Evolutionary conservation across 1,140 invertebrate genomes (phyloP), one percentile per base, ranked within the genome.

Genomic region (Ips nitidus): DNA sequence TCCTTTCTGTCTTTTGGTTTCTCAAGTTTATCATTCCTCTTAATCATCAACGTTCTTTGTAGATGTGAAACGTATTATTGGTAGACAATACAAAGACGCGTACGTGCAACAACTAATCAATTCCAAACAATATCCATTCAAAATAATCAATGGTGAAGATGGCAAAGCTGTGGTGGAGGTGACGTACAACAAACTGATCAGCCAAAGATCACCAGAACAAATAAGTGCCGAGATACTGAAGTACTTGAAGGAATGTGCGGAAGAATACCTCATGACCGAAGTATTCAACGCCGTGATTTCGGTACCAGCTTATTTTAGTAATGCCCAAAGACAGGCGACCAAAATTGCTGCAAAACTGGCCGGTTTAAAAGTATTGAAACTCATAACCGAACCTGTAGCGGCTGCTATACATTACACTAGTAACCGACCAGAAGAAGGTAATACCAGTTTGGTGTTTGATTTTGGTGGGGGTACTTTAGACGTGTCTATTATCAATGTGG

Each of bases 401-500:
- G 89, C 88, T 39, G 88, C 89, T 40, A 79, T 90, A 65, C 83
- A 88, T 36, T 89, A 87, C 74, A 84, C 83, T 68, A 41, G 47
- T 2, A 68, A 74, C n/a, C 70, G 66, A 7, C 41, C 7, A n/a
- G 40, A 53, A 22, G 62, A 3, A 6, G 74, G 78, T 63, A 67
- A 37, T 22, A 72, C 88, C 4, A 88, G 90, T 38, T 41, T 72
- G 52, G 61, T 73, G n/a, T 74, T 88, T 76, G 89, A 91, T 80
- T 77, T 90, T 56, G 89, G 88, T 59, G 90, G 90, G 78, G 91
- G 90, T 71, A 91, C 91, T 69, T 91, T 92, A 77, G 90, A 91
- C 81, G 90, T 91, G 0, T 90, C 90, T 7, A 80, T 91, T 3
- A 82, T 92, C 3, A 90, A 89, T 43, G 91, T 91, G 75, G 89